A percentile compares a stretch with the other conserved stretches of the same genome.
These are phyloP conservation scores for Gopherus flavomarginatus DNA, from an alignment of 2,113 vertebrate species.

Conservation along the genomic window DNA sequence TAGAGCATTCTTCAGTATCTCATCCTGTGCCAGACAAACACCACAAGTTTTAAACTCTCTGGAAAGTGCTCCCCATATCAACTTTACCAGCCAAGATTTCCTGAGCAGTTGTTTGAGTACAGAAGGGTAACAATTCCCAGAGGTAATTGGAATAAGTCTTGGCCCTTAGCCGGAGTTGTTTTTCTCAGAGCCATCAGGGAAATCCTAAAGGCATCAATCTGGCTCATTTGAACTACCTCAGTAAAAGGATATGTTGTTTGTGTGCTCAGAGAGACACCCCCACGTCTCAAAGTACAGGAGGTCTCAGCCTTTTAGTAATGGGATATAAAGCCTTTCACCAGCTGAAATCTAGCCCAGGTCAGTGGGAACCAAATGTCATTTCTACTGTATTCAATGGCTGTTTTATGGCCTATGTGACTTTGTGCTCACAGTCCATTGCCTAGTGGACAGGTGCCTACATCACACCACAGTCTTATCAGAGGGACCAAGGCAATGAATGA, in stretches of 20 bases:
- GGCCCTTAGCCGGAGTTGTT: not conserved
- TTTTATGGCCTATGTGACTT: not conserved
- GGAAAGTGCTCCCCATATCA: not conserved
- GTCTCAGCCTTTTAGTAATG: not conserved
- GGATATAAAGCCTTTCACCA: not conserved
- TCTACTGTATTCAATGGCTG: fast-evolving
- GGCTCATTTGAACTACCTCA: not conserved
- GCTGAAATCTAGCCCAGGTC: not conserved
- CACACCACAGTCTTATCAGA: not conserved
- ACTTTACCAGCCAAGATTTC: not conserved
- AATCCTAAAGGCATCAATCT: not conserved
- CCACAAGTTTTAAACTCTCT: not conserved
- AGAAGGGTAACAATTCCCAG: not conserved
- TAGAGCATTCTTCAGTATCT: not conserved
- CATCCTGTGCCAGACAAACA: not conserved
- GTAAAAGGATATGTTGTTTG: not conserved
- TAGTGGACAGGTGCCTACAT: fast-evolving
- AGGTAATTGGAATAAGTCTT: not conserved
- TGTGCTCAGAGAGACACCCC: not conserved
- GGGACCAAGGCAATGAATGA: not conserved
- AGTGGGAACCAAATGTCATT: fast-evolving
- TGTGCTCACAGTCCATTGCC: not conserved
- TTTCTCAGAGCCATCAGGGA: not conserved
- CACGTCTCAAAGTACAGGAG: not conserved
- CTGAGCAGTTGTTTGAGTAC: not conserved